Evolutionary conservation across 1,140 invertebrate genomes (phyloP).

Genomic region (Idris sp.): DNA sequence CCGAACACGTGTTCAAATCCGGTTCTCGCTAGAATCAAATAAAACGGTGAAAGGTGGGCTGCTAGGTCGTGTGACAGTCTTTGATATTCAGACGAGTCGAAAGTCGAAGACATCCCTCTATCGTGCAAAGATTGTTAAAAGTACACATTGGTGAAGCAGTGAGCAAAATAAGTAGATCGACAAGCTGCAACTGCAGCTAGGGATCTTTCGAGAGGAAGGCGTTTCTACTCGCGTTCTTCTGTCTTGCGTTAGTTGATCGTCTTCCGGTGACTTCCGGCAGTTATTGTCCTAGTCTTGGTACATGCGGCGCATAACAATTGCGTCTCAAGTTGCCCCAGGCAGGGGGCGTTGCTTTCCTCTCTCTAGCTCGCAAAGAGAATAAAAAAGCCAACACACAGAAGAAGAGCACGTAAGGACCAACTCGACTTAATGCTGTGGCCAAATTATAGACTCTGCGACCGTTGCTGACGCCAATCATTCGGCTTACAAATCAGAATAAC

Average conservation of each 20-base stretch:
- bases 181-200: conserved; percentile 58
- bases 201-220: conserved; percentile 43
- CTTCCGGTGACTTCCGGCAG: conserved; percentile 75
- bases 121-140: no score
- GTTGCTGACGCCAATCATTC: conserved; percentile 74
- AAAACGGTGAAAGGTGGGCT: background rate
- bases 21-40: conserved; percentile 17
- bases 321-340: conserved; percentile 77
- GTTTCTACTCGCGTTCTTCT: conserved; percentile 33
- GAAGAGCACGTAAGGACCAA: conserved; percentile 53
- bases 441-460: conserved; percentile 77
- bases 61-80: conserved; percentile 38
- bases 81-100: conserved; percentile 50
- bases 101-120: conserved; percentile 49
- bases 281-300: conserved; percentile 62
- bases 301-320: conserved; percentile 77
- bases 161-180: no score
- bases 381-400: conserved; percentile 32
- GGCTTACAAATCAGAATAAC: conserved; percentile 67
- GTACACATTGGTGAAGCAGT: no score
- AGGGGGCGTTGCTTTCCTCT: conserved; percentile 70
- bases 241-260: conserved; percentile 77
- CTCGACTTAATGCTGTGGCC: conserved; percentile 69
- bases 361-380: conserved; percentile 40
- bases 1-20: conserved; percentile 47